phyloP scores from a whole-genome alignment of 2,888 invertebrate genomes.

The Netelia fuscicornis region DNA sequence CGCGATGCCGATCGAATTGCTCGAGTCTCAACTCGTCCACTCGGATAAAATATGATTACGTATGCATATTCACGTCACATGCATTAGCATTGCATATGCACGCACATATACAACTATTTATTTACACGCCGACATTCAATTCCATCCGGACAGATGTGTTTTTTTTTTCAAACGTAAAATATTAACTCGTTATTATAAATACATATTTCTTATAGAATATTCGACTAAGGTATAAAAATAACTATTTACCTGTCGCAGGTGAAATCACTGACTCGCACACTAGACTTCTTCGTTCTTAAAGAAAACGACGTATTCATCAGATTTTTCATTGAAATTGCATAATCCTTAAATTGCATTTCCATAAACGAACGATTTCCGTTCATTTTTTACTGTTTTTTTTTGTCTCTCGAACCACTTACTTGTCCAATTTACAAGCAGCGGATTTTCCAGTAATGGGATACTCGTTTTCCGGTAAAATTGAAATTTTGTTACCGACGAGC shows the following conservation, averaged over 20 bases:
- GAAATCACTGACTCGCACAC: conserved; percentile 78
- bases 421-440: conserved; percentile 85
- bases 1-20: conserved; percentile 48
- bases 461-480: conserved; percentile 86
- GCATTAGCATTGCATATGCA: not conserved
- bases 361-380: not conserved
- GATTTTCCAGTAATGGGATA: conserved; percentile 89
- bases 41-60: conserved; percentile 48
- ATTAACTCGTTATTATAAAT: not conserved
- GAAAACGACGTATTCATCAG: conserved; percentile 9
- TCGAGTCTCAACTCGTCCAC: conserved; percentile 17
- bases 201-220: not conserved
- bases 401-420: conserved; percentile 73
- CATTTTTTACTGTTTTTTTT: not conserved
- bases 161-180: not conserved
- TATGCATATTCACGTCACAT: not conserved
- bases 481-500: conserved; percentile 87
- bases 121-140: not conserved
- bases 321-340: not conserved
- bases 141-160: not conserved
- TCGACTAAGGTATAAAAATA: not conserved
- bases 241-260: conserved; percentile 89
- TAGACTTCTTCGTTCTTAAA: conserved; percentile 76
- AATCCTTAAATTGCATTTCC: not conserved
- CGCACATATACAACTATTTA: not conserved